phyloP scores from a whole-genome alignment of 2,113 vertebrate species.

The Lethenteron reissneri region DNA sequence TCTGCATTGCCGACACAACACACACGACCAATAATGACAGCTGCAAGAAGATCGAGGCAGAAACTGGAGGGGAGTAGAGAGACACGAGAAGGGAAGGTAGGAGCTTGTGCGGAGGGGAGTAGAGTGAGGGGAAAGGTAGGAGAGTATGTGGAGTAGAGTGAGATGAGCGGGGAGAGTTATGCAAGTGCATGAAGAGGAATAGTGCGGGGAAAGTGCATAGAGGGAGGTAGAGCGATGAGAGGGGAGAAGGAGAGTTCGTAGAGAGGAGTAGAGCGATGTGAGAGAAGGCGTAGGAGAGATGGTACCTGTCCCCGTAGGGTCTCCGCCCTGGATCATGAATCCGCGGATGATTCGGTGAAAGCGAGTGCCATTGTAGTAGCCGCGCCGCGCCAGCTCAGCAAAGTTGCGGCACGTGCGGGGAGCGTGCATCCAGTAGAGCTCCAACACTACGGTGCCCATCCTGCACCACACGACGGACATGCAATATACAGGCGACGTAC shows the following conservation, averaged over 20 bases:
- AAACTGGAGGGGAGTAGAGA: neutral
- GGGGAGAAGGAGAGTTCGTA: neutral
- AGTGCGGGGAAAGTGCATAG: neutral
- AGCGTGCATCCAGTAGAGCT: constrained; percentile 76
- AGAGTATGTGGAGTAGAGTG: neutral
- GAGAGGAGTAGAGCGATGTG: neutral
- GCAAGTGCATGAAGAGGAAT: neutral
- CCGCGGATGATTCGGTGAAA: constrained; percentile 81
- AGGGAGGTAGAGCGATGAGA: neutral
- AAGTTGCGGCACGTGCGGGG: constrained; percentile 79
- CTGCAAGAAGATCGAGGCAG: too few relatives aligned
- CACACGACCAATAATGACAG: too few relatives aligned
- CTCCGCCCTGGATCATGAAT: constrained; percentile 90
- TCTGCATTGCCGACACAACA: too few relatives aligned
- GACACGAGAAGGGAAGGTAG: neutral
- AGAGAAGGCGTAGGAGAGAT: neutral
- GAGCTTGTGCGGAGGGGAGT: neutral
- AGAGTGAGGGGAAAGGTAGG: neutral
- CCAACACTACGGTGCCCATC: constrained; percentile 54
- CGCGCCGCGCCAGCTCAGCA: constrained; percentile 53
- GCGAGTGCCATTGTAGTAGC: constrained; percentile 68
- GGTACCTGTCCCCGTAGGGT: constrained; percentile 70
- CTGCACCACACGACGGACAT: constrained; percentile 20
- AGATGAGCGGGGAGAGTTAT: neutral
- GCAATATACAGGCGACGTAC: neutral